Conservation (phyloP, 2,797 vertebrate species). For the Enteromius thamalakanensis region DNA sequence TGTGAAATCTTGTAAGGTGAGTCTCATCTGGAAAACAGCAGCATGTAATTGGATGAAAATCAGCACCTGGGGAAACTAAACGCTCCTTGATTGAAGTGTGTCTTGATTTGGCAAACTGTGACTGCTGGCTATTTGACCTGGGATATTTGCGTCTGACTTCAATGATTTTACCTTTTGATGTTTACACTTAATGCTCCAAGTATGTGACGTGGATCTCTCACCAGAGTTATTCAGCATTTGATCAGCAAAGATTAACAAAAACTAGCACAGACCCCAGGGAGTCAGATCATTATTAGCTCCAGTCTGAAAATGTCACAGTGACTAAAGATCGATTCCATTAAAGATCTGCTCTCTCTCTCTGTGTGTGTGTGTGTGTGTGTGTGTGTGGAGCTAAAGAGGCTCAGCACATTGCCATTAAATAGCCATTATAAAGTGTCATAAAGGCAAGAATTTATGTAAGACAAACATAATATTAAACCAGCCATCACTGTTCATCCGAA, state of each 20-base stretch:
- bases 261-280: constrained; percentile 9
- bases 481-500: background rate
- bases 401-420: constrained; percentile 29
- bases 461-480: constrained; percentile 20
- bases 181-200: background rate
- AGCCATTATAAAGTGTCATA: constrained; percentile 27
- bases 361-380: too few relatives aligned
- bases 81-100: background rate
- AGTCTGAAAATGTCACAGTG: constrained; percentile 49
- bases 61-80: background rate
- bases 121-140: background rate
- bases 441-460: constrained; percentile 1
- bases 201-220: background rate
- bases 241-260: constrained; percentile 45
- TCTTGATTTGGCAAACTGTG: background rate
- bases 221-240: constrained; percentile 30
- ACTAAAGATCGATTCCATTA: constrained; percentile 52
- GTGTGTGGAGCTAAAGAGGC: background rate
- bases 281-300: constrained; percentile 37
- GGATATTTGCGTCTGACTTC: background rate
- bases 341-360: constrained; percentile 11
- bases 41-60: constrained; percentile 10
- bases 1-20: constrained; percentile 5
- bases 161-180: background rate
- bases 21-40: background rate